phyloP scores from a whole-genome alignment of 2,888 invertebrate genomes.

The Agriopis leucophaearia region DNA sequence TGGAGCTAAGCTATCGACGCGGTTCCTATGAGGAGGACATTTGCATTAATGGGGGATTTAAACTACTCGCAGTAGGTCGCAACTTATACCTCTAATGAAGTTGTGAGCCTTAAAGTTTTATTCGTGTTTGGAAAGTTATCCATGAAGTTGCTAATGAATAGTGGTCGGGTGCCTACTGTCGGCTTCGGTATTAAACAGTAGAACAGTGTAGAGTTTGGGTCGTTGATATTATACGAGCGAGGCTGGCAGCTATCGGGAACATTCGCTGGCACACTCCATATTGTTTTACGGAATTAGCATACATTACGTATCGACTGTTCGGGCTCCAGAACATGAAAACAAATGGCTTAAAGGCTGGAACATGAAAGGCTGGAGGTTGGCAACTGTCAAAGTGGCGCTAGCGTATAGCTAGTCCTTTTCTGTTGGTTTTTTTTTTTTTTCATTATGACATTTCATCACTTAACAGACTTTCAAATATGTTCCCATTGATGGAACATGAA shows the following conservation, averaged over 20 bases:
- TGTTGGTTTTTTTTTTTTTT: too few species aligned
- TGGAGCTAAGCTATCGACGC: conserved; percentile 26
- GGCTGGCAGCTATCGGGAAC: neutral
- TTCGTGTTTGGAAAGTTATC: conserved; percentile 46
- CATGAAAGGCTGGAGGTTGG: neutral
- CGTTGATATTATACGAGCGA: neutral
- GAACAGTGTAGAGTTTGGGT: neutral
- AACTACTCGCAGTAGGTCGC: conserved; percentile 31
- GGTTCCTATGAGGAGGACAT: conserved; percentile 33
- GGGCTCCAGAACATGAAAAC: neutral
- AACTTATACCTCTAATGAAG: conserved; percentile 37
- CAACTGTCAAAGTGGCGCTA: too few species aligned
- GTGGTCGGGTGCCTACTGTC: conserved; percentile 36
- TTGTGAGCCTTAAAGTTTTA: conserved; percentile 44
- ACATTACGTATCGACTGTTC: neutral
- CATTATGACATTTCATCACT: too few species aligned
- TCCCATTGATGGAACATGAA: too few species aligned
- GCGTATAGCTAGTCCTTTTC: too few species aligned
- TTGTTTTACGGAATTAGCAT: conserved; percentile 1
- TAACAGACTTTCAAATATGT: too few species aligned
- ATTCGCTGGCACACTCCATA: neutral
- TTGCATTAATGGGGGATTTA: conserved; percentile 38
- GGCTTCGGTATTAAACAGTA: conserved; percentile 22
- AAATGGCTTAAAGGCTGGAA: neutral
- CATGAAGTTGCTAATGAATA: conserved; percentile 45